A percentile compares a stretch with the other conserved stretches of the same genome.
phyloP scores from a whole-genome alignment of 2,888 invertebrate genomes.

The Trimorus sp. region DNA sequence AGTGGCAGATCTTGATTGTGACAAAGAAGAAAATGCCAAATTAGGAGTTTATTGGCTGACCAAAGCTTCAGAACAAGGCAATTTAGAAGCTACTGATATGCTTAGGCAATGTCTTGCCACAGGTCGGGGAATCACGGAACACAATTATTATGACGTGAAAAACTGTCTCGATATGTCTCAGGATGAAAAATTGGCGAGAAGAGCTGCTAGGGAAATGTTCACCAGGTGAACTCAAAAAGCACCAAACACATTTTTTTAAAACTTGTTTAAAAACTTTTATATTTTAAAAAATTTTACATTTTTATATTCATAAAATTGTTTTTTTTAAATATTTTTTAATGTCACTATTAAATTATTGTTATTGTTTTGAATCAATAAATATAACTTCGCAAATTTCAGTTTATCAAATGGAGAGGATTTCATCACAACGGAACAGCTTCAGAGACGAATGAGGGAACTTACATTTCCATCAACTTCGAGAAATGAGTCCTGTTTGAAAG shows the following conservation, averaged over 20 bases:
- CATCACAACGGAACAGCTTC: slow-evolving; percentile 92
- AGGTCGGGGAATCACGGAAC: slow-evolving; percentile 88
- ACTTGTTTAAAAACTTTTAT: too few relatives aligned
- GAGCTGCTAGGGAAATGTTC: slow-evolving; percentile 93
- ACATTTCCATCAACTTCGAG: slow-evolving; percentile 69
- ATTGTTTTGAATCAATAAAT: too few relatives aligned
- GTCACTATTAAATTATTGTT: too few relatives aligned
- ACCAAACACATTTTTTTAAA: too few relatives aligned
- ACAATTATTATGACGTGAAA: slow-evolving; percentile 88
- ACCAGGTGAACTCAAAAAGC: slow-evolving; percentile 85
- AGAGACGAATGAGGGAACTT: slow-evolving; percentile 87
- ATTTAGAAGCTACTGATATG: slow-evolving; percentile 91
- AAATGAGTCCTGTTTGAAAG: slow-evolving; percentile 41
- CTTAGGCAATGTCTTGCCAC: slow-evolving; percentile 88
- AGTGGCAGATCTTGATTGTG: slow-evolving; percentile 87
- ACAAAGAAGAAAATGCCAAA: slow-evolving; percentile 89
- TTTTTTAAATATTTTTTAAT: too few relatives aligned
- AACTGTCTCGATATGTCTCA: slow-evolving; percentile 92
- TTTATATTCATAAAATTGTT: too few relatives aligned
- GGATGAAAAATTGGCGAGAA: slow-evolving; percentile 93
- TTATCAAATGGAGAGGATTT: slow-evolving; percentile 93
- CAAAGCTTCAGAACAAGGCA: slow-evolving; percentile 96
- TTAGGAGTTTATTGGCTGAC: slow-evolving; percentile 95
- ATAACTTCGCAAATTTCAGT: slow-evolving; percentile 80
- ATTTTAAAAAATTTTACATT: too few relatives aligned